These are phyloP conservation scores for Falco biarmicus DNA, from an alignment of 2,797 vertebrate genomes.

Conservation along the genomic window DNA sequence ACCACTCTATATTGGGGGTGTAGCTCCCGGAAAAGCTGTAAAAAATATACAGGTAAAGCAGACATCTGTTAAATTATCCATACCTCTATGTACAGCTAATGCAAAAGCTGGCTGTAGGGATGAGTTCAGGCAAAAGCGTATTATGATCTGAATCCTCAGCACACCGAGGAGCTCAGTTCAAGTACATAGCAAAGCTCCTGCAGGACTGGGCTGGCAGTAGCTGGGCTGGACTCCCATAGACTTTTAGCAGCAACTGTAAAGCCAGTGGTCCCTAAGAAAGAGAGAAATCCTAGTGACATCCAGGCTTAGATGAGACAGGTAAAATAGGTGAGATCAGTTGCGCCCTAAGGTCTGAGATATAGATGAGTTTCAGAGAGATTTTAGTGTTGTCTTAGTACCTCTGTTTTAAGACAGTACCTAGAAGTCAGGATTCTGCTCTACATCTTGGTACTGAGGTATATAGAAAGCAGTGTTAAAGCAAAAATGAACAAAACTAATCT, in stretches of 20 bases:
- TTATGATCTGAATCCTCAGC: neutral
- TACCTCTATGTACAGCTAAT: neutral
- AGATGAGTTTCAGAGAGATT: neutral
- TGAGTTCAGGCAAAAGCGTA: neutral
- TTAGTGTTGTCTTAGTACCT: neutral
- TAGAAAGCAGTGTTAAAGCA: neutral
- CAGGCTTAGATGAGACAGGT: neutral
- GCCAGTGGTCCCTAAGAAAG: neutral
- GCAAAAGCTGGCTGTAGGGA: neutral
- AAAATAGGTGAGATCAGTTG: neutral
- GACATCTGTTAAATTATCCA: neutral
- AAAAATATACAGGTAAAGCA: slow-evolving; percentile 90
- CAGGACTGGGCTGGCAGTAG: neutral
- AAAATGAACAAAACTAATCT: neutral
- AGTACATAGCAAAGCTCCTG: neutral
- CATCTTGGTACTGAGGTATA: neutral
- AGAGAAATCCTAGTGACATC: neutral
- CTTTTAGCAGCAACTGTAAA: neutral
- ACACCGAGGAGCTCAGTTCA: neutral
- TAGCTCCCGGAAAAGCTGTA: slow-evolving; percentile 86
- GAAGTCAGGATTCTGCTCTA: neutral
- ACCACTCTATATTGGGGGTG: slow-evolving; percentile 90
- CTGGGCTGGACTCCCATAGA: neutral
- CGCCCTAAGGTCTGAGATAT: neutral
- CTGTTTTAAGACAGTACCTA: neutral